Conservation (phyloP, 2,797 vertebrate species). For the Siniperca scherzeri region DNA sequence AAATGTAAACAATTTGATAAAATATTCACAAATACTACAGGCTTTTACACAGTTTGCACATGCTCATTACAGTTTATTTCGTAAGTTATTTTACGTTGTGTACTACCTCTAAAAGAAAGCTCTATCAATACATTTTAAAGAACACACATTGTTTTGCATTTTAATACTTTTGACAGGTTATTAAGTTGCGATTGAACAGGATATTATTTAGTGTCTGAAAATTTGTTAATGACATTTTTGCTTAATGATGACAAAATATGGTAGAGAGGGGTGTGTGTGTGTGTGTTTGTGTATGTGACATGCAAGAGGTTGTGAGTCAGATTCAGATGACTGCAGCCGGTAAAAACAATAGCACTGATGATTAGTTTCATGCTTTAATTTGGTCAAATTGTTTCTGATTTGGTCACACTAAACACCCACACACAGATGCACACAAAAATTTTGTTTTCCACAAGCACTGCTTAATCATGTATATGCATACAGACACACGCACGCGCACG, state of each 20-base stretch:
- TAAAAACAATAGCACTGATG: slow-evolving; percentile 30
- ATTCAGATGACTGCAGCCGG: slow-evolving; percentile 28
- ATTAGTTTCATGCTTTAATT: slow-evolving; percentile 47
- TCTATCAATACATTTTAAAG: slow-evolving; percentile 16
- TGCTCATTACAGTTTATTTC: not conserved
- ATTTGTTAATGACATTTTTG: slow-evolving; percentile 45
- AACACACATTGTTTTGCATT: slow-evolving; percentile 19
- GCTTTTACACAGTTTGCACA: not conserved
- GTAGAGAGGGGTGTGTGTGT: not conserved
- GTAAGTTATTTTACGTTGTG: not conserved
- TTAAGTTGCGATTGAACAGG: slow-evolving; percentile 29
- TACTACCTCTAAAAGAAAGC: slow-evolving; percentile 9
- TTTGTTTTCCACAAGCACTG: slow-evolving; percentile 20
- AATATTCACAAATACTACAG: not conserved
- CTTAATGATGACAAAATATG: slow-evolving; percentile 41
- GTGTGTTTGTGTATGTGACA: not conserved
- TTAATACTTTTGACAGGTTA: slow-evolving; percentile 30
- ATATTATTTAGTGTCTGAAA: slow-evolving; percentile 40
- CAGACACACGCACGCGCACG: slow-evolving; percentile 5
- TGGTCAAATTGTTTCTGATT: slow-evolving; percentile 48
- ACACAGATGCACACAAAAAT: slow-evolving; percentile 17
- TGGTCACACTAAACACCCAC: slow-evolving; percentile 44
- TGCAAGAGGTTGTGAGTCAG: slow-evolving; percentile 20
- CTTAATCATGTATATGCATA: slow-evolving; percentile 21
- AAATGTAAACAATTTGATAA: not conserved